These are phyloP conservation scores for Macrobrachium rosenbergii DNA, from an alignment of 1,140 invertebrate genomes.

Conservation along the genomic window DNA sequence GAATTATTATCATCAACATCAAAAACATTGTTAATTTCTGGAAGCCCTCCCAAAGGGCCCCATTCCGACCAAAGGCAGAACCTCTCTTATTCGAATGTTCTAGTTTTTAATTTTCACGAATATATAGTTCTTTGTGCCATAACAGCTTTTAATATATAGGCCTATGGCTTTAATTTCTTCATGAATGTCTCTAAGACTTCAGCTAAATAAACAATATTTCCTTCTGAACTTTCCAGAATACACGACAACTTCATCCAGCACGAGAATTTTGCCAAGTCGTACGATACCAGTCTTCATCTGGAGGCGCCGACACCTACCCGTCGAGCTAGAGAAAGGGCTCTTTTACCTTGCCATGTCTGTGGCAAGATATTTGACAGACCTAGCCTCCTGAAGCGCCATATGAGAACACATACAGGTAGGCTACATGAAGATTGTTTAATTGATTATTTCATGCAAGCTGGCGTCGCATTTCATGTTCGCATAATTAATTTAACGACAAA, in stretches of 20 bases:
- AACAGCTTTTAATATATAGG: no score
- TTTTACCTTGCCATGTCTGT: slow-evolving; percentile 71
- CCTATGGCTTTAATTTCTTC: no score
- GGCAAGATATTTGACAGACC: slow-evolving; percentile 73
- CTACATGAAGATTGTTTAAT: slow-evolving; percentile 69
- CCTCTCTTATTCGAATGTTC: no score
- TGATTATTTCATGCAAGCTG: not conserved
- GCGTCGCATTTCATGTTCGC: no score
- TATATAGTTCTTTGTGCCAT: no score
- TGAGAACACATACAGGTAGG: slow-evolving; percentile 69
- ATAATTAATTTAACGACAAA: no score
- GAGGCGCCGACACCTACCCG: not conserved
- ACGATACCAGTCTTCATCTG: not conserved
- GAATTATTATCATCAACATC: no score
- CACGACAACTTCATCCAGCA: slow-evolving; percentile 2
- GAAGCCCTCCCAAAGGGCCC: no score
- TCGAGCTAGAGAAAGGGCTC: slow-evolving; percentile 41
- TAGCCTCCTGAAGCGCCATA: slow-evolving; percentile 63
- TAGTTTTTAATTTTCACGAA: no score
- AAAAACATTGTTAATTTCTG: no score
- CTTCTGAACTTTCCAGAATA: not conserved
- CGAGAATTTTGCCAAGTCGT: not conserved
- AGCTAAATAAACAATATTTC: not conserved
- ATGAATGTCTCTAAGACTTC: not conserved
- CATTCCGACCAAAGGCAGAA: no score